Base-by-base conservation (phyloP, 2,797 vertebrate genomes). In the Arnoldichthys spilopterus region DNA sequence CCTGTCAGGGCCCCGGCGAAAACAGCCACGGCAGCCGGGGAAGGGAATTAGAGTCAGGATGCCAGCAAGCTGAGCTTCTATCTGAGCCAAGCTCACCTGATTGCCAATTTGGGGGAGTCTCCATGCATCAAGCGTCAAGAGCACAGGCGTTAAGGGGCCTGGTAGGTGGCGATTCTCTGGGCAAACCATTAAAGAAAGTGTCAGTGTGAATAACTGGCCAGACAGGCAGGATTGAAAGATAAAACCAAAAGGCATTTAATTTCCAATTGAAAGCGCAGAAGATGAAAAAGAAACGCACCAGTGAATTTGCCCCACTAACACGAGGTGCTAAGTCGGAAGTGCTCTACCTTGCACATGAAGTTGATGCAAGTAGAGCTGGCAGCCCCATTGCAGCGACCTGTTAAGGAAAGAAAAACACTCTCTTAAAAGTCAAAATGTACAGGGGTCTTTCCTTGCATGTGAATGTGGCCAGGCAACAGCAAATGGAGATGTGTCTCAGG, bases 61-160 rank as follows among this genome's bases (percentile, higher is more conserved):
- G 87, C 85, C 72, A 71, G 77, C 40, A 81, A 86, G 84, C 77
- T 87, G 80, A 85, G 83, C 51, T 76, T 86, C 76, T 69, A 34
- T 90, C 86, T 87, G 87, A 90, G 89, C 87, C 89, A 88, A 76
- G 86, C 88, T 89, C 86, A 88, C 83, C 89, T 92, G 90, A 92
- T 92, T 92, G 86, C 88, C 91, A 93, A 93, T 93, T 92, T 92
- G 83, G 89, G 87, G 84, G 83, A 83, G 87, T 86, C 89, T 77
- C 78, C 82, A 86, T 84, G 86, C 85, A 88, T 92, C 88, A 92
- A 85, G 85, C 76, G 45, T 43, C 71, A 70, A 77, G 79, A 81
- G 78, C 76, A 56, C 56, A 67, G 70, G 71, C 24, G 64, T 66
- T 85, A 80, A 80, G 80, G 69, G 64, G 69, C 64, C 69, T 13